phyloP scores from a whole-genome alignment of 2,888 invertebrate genomes.

The Pollenia griseotomentosa region DNA sequence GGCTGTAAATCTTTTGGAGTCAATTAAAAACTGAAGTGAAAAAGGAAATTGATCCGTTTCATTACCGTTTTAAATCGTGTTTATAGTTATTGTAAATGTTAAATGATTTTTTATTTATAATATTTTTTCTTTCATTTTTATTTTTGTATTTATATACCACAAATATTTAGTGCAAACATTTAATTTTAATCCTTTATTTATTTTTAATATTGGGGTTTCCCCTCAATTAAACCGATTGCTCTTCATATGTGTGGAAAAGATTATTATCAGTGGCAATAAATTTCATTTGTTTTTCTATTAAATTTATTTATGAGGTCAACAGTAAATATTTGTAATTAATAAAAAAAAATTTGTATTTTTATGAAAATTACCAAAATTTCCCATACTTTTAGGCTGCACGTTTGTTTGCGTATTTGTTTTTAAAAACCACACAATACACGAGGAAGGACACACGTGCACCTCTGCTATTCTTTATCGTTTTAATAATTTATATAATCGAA shows the following conservation, averaged over 20 bases:
- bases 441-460: not conserved
- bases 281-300: not conserved
- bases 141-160: not conserved
- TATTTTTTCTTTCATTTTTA: no score
- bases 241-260: not conserved
- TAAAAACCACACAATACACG: conserved; percentile 4
- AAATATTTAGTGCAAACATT: not conserved
- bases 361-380: conserved; percentile 16
- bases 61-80: no score
- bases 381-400: not conserved
- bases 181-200: not conserved
- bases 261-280: not conserved
- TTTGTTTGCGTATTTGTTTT: not conserved
- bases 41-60: no score
- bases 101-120: no score
- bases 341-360: conserved; percentile 3
- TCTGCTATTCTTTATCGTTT: not conserved
- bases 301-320: conserved; percentile 11
- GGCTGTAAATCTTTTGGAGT: no score
- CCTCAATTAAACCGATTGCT: not conserved
- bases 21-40: no score
- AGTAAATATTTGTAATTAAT: conserved; percentile 24
- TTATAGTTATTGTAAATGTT: no score
- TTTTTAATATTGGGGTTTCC: not conserved
- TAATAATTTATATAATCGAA: conserved; percentile 8